Evolutionary conservation across 2,888 invertebrate species (phyloP).

Genomic region (Leptopterna dolabrata): DNA sequence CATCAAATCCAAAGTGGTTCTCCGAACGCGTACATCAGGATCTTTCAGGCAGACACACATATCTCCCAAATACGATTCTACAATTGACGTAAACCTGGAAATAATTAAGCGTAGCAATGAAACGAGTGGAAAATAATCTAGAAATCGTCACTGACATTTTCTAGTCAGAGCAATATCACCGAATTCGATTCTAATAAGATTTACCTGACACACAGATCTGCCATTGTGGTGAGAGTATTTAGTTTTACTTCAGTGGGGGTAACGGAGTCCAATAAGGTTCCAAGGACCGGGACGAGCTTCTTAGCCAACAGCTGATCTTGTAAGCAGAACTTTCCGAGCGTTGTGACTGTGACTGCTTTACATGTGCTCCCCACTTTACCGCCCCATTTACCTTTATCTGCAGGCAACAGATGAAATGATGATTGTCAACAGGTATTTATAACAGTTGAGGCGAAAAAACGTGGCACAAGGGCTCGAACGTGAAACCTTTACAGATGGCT

Average conservation of each 20-base stretch:
- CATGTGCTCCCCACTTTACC: constrained; percentile 55
- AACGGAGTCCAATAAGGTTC: constrained; percentile 71
- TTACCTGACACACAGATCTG: constrained; percentile 76
- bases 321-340: constrained; percentile 74
- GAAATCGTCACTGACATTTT: background rate
- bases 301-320: constrained; percentile 75
- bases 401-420: background rate
- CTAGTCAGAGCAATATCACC: background rate
- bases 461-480: no score
- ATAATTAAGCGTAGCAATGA: no score
- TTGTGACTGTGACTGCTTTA: constrained; percentile 68
- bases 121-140: background rate
- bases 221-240: constrained; percentile 76
- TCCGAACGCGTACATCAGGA: constrained; percentile 72
- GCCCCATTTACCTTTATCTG: constrained; percentile 28
- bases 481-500: no score
- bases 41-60: constrained; percentile 76
- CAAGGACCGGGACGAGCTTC: constrained; percentile 74
- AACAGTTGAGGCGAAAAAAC: no score
- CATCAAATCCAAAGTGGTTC: constrained; percentile 75
- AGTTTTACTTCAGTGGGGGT: constrained; percentile 72
- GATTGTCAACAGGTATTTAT: no score
- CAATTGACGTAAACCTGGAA: constrained; percentile 75
- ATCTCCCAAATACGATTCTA: constrained; percentile 74
- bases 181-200: background rate